A percentile compares a stretch with the other conserved stretches of the same genome.
Evolutionary conservation across 1,140 invertebrate species (phyloP).

Genomic region (Ptiloglossa arizonensis): DNA sequence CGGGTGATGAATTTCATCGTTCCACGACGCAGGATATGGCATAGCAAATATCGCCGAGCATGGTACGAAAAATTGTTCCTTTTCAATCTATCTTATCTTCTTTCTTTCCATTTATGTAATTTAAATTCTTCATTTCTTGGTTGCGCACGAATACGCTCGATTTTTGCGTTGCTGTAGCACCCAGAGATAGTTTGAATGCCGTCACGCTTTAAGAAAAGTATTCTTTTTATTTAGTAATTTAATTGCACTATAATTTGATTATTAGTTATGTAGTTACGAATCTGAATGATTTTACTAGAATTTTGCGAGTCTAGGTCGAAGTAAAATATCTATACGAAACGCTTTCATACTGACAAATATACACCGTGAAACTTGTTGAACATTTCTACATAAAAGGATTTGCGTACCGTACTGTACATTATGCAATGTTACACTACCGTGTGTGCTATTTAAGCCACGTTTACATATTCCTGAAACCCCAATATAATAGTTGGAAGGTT

Average conservation of each 20-base stretch:
- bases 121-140: constrained; percentile 17
- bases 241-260: constrained; percentile 12
- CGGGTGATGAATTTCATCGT: constrained; percentile 24
- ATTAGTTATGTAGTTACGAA: constrained; percentile 1
- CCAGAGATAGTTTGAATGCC: constrained; percentile 6
- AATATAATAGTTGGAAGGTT: constrained; percentile 31
- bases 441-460: constrained; percentile 3
- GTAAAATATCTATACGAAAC: constrained; percentile 14
- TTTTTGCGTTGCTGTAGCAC: constrained; percentile 14
- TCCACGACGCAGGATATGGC: constrained; percentile 40
- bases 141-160: not conserved
- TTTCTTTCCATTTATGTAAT: constrained; percentile 23
- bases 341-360: constrained; percentile 17
- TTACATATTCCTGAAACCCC: constrained; percentile 24
- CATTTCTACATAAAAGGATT: constrained; percentile 28
- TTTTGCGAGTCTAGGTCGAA: constrained; percentile 3
- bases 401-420: constrained; percentile 21
- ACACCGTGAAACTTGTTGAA: constrained; percentile 12
- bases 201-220: constrained; percentile 19
- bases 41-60: constrained; percentile 19
- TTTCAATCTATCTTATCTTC: constrained; percentile 16
- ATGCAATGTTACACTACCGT: constrained; percentile 16
- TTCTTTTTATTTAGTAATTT: constrained; percentile 33
- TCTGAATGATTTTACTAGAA: constrained; percentile 1
- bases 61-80: constrained; percentile 42